A percentile compares a stretch with the other conserved stretches of the same genome.
Evolutionary conservation across 2,113 vertebrate genomes (phyloP).

Genomic region (human): GRCh38 chr15:100106001-100106500

Average conservation of each 20-base stretch:
- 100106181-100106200: neutral
- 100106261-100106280: neutral
- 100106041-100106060: too few species aligned
- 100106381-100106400: neutral
- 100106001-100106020: too few species aligned
- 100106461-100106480: conserved; percentile 58
- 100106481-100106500: neutral
- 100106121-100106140: too few species aligned
- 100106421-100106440: conserved; percentile 25
- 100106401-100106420: conserved; percentile 55
- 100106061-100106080: too few species aligned
- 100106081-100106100: too few species aligned
- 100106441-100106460: conserved; percentile 49
- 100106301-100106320: neutral
- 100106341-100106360: neutral
- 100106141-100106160: too few species aligned
- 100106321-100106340: neutral
- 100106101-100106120: too few species aligned
- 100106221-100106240: neutral
- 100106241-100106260: too few species aligned
- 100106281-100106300: too few species aligned
- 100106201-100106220: too few species aligned
- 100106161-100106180: neutral
- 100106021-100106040: too few species aligned
- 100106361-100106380: neutral